Evolutionary conservation across 2,888 invertebrate genomes (phyloP).

Genomic region (Agrochola lota): DNA sequence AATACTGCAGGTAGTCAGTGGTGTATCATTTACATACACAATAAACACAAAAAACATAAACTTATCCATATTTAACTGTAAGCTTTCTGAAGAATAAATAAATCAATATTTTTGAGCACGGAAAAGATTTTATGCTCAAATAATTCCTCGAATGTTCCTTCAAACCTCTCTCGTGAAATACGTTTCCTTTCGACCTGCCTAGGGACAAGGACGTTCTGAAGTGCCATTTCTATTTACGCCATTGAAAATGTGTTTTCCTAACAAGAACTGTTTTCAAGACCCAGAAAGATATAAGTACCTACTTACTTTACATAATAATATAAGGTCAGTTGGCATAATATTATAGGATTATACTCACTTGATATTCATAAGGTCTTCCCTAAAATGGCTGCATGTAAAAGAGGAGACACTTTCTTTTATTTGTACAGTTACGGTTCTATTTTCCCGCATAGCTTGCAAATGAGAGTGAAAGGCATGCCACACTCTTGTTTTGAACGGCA

Average conservation of each 20-base stretch:
- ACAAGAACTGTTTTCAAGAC: conserved; percentile 5
- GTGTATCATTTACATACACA: no score
- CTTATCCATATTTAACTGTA: no score
- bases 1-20: no score
- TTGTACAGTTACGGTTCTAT: conserved; percentile 20
- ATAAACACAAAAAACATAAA: no score
- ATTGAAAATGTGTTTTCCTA: conserved; percentile 14
- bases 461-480: neutral
- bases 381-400: conserved; percentile 86
- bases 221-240: neutral
- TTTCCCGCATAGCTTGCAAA: neutral
- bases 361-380: conserved; percentile 83
- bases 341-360: conserved; percentile 80
- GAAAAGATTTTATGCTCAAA: neutral
- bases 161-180: conserved; percentile 1
- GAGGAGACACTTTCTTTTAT: conserved; percentile 50
- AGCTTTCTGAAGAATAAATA: no score
- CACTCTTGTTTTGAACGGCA: neutral
- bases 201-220: neutral
- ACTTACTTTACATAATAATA: conserved; percentile 20
- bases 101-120: neutral
- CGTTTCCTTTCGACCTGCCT: neutral
- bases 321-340: conserved; percentile 25
- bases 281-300: neutral
- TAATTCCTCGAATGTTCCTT: neutral